A percentile compares a stretch with the other conserved stretches of the same genome.
Evolutionary conservation across 2,888 invertebrate genomes (phyloP).

Genomic region (Adineta ricciae): DNA sequence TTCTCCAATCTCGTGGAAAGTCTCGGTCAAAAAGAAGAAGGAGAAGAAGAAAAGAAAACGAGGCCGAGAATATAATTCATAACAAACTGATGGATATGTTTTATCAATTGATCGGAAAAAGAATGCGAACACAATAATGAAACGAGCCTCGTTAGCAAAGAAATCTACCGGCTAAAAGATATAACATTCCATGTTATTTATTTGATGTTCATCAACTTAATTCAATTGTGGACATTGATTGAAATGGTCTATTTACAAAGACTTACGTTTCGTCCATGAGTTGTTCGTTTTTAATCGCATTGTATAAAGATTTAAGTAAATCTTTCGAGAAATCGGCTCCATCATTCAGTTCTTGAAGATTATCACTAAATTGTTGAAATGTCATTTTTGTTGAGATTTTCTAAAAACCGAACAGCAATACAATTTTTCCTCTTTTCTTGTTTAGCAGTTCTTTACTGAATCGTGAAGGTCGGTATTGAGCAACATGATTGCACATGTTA

Average conservation of each 20-base stretch:
- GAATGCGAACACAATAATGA: not conserved
- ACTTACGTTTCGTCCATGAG: slow-evolving; percentile 85
- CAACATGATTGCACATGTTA: slow-evolving; percentile 95
- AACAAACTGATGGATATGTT: too few species aligned
- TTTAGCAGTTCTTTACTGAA: slow-evolving; percentile 59
- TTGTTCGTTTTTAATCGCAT: slow-evolving; percentile 82
- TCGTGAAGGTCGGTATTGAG: slow-evolving; percentile 90
- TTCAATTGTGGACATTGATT: not conserved
- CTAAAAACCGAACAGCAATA: slow-evolving; percentile 77
- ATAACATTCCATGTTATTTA: not conserved
- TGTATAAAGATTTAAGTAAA: slow-evolving; percentile 81
- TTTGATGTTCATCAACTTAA: too few species aligned
- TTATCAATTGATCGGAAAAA: not conserved
- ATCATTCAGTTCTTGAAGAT: slow-evolving; percentile 87
- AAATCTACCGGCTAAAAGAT: not conserved
- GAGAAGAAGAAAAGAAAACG: too few species aligned
- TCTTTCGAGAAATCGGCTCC: slow-evolving; percentile 88
- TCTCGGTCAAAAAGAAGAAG: too few species aligned
- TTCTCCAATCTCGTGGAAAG: too few species aligned
- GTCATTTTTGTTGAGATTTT: slow-evolving; percentile 67
- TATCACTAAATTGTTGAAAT: slow-evolving; percentile 89
- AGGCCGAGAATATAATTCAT: too few species aligned
- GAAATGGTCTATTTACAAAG: not conserved
- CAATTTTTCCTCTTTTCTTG: too few species aligned
- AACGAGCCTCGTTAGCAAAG: not conserved